Evolutionary conservation across 1,140 invertebrate species (phyloP), one percentile per base, ranked within the genome.

Genomic region (Lepidostoma basale): DNA sequence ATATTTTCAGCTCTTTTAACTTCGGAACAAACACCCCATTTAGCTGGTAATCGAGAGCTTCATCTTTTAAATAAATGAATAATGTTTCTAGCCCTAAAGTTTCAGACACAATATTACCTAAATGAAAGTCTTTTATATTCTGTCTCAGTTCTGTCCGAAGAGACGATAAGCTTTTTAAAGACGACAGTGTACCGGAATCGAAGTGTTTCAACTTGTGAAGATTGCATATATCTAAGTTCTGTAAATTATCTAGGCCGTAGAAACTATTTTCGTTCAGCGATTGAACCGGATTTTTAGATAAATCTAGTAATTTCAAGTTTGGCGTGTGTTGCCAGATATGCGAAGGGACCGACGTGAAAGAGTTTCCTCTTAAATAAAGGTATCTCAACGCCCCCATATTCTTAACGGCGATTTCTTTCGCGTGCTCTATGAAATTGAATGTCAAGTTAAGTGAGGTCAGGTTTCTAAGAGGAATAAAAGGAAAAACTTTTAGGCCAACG

Each of bases 1-100:
- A 91, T 56, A 96, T 90, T 74, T 92, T 90, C 22, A 96, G 77
- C 68, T 92, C 88, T 60, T 88, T 86, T 12, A 96, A 82, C 75
- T 93, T 93, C 4, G 89, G 91, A 1, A 88, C 85, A 62, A 91
- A 86, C 54, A 88, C 85, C 59, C 80, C 79, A 28, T 85, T 78
- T 49, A 94, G 79, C 74, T 94, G 91, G 67, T 88, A 86, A 12
- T 88, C 88, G 58, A 93, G 84, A 8, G 83, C 77, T 4, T 87
- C 80, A 73, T 94, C 92, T 47, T 88, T 86, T 72, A 93, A 86
- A 74, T 91, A 86, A 42, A 92, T 86, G 33, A 88, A 84, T 16
- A 92, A 79, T 52, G 86, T 87, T 59, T 88, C 85, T 23, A 93
- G 74, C 0, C 85, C 83, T 2, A 83, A 81, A 69, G 77, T 82